A percentile compares a stretch with the other conserved stretches of the same genome.
Evolutionary conservation across 2,797 vertebrate genomes (phyloP).

Genomic region (Sphaeramia orbicularis): DNA sequence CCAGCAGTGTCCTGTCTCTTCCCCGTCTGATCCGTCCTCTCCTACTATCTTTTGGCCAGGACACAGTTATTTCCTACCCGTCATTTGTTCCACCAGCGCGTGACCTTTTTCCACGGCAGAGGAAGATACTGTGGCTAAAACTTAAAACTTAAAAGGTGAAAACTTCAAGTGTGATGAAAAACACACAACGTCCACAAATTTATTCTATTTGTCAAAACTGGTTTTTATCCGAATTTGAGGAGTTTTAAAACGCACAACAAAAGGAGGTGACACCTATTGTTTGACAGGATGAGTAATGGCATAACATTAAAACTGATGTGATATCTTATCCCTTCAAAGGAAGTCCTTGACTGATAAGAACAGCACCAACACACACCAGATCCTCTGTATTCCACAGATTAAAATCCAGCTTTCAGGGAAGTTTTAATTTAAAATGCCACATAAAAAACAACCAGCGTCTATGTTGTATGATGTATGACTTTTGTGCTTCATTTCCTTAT

Average conservation of each 20-base stretch:
- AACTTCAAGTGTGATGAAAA: slow-evolving; percentile 30
- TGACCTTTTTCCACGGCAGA: slow-evolving; percentile 50
- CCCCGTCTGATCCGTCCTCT: slow-evolving; percentile 43
- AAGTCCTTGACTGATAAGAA: slow-evolving; percentile 26
- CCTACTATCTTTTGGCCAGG: slow-evolving; percentile 63
- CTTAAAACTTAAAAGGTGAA: slow-evolving; percentile 18
- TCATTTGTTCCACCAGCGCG: slow-evolving; percentile 59
- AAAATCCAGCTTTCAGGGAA: neutral
- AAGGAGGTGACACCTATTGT: neutral
- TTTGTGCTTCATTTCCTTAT: too few species aligned
- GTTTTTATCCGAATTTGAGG: neutral
- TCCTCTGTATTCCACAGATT: slow-evolving; percentile 10
- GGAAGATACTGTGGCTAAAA: slow-evolving; percentile 24
- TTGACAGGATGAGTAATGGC: slow-evolving; percentile 22
- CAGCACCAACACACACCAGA: neutral
- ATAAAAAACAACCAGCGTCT: too few species aligned
- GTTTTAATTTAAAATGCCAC: slow-evolving; percentile 8
- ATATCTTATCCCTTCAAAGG: slow-evolving; percentile 9
- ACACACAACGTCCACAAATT: slow-evolving; percentile 1
- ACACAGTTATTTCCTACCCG: slow-evolving; percentile 59
- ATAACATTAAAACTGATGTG: slow-evolving; percentile 2
- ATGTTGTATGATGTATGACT: too few species aligned
- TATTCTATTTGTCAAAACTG: neutral
- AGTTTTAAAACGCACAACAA: neutral
- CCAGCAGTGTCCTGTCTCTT: slow-evolving; percentile 68